Conservation (phyloP, 1,140 invertebrate genomes). For the Scaptomyza montana region DNA sequence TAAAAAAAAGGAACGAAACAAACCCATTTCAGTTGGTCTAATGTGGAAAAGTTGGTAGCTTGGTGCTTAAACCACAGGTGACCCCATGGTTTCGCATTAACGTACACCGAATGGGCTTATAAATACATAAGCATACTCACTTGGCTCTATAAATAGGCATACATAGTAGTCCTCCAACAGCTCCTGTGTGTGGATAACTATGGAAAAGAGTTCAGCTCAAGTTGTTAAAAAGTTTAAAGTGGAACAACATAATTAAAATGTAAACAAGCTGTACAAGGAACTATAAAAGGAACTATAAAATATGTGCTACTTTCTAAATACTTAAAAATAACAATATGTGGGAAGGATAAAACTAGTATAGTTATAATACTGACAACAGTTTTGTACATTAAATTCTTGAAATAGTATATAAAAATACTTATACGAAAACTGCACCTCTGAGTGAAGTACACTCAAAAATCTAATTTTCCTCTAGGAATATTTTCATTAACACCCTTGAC, state of each 20-base stretch:
- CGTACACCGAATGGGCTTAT: slow-evolving; percentile 40
- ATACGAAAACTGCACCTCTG: too few species aligned
- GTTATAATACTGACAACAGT: too few species aligned
- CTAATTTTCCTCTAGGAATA: too few species aligned
- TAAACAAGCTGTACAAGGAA: slow-evolving; percentile 13
- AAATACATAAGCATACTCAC: slow-evolving; percentile 42
- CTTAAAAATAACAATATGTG: too few species aligned
- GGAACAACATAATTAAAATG: slow-evolving; percentile 11
- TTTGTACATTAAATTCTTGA: too few species aligned
- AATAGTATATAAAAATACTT: too few species aligned
- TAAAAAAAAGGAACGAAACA: neutral
- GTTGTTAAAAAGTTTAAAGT: slow-evolving; percentile 5
- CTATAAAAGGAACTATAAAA: neutral
- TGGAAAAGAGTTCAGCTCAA: slow-evolving; percentile 2
- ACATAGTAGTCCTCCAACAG: slow-evolving; percentile 19
- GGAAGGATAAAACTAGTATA: too few species aligned
- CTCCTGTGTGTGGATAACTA: neutral
- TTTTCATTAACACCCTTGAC: too few species aligned
- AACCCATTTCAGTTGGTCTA: slow-evolving; percentile 47
- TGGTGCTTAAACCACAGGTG: slow-evolving; percentile 33
- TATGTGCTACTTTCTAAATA: too few species aligned
- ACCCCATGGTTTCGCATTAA: slow-evolving; percentile 24
- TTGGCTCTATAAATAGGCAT: slow-evolving; percentile 15
- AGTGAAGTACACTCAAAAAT: too few species aligned
- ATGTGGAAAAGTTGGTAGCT: slow-evolving; percentile 43